Percentiles rank a stretch among this genome's conserved stretches.
phyloP scores from a whole-genome alignment of 1,140 invertebrate species.

The Cherax quadricarinatus region DNA sequence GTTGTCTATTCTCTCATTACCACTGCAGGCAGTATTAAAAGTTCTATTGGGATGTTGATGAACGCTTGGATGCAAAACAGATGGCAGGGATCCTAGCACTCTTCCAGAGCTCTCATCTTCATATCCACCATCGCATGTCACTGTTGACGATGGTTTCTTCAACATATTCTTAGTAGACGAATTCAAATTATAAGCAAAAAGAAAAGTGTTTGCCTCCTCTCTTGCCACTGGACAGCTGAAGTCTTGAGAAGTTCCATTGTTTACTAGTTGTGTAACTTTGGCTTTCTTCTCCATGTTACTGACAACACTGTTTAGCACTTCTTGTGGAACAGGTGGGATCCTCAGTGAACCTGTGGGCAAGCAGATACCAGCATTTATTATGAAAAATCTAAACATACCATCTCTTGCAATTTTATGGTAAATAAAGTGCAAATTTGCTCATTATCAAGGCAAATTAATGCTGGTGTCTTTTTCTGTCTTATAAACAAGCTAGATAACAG shows the following conservation, averaged over 20 bases:
- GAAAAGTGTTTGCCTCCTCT: not conserved
- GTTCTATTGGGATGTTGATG: not conserved
- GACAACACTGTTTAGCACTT: conserved; percentile 44
- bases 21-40: not conserved
- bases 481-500: too few species aligned
- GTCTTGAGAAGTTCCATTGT: conserved; percentile 16
- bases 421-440: too few species aligned
- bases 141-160: not conserved
- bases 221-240: not conserved
- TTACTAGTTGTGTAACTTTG: not conserved
- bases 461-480: too few species aligned
- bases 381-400: too few species aligned
- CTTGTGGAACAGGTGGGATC: conserved; percentile 47
- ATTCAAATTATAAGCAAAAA: not conserved
- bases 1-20: not conserved
- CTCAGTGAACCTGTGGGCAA: conserved; percentile 35
- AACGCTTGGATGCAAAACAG: not conserved
- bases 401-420: too few species aligned
- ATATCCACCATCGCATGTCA: not conserved
- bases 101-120: not conserved
- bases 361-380: not conserved
- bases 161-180: not conserved
- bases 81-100: not conserved
- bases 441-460: too few species aligned
- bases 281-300: conserved; percentile 51